Percentiles rank a stretch among this genome's conserved stretches.
Conservation (phyloP, 2,113 vertebrate species). For the Ondatra zibethicus region DNA sequence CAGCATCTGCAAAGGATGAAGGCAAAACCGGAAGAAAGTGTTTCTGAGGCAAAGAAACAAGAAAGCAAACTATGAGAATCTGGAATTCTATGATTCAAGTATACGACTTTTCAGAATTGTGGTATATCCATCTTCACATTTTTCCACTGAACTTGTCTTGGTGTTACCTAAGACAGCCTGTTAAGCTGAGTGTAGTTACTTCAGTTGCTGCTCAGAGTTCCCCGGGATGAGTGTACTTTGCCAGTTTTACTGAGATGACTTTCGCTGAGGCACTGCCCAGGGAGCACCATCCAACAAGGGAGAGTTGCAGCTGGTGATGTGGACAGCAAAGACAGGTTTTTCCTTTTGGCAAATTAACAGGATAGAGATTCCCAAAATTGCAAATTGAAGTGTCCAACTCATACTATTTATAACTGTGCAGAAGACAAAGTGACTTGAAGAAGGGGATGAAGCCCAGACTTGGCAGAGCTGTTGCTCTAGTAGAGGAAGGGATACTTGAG, state of each 20-base stretch:
- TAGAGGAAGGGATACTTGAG: background rate
- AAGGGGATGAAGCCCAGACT: background rate
- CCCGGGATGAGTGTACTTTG: rapidly evolving
- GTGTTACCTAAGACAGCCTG: too few species aligned
- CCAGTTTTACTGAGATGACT: background rate
- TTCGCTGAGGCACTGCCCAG: background rate
- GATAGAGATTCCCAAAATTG: background rate
- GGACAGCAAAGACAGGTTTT: background rate
- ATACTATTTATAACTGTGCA: background rate
- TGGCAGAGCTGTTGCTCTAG: background rate
- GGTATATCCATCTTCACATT: background rate
- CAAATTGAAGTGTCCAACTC: background rate
- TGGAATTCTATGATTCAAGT: background rate
- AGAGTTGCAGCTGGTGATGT: background rate
- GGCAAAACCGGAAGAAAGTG: rapidly evolving
- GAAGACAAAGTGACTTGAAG: background rate
- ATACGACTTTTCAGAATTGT: background rate
- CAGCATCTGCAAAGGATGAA: rapidly evolving
- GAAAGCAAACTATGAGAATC: background rate
- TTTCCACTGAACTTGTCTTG: too few species aligned
- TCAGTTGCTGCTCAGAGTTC: background rate
- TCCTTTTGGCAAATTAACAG: too few species aligned
- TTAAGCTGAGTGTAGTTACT: background rate
- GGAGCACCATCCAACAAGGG: too few species aligned
- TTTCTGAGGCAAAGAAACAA: background rate